phyloP scores from a whole-genome alignment of 2,888 invertebrate species.

The Gerris lacustris region DNA sequence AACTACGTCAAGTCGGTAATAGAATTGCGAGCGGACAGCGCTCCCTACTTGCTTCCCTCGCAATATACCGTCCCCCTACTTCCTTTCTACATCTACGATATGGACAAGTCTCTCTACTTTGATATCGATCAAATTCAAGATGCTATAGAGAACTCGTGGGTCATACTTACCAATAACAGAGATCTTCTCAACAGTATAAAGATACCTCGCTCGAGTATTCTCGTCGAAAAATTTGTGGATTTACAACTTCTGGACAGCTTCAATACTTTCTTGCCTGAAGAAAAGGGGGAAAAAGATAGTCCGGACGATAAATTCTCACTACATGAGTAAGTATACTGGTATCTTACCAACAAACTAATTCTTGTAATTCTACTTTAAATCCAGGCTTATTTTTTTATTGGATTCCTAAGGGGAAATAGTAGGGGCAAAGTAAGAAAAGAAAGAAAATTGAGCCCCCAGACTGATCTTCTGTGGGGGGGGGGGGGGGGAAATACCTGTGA shows the following conservation, averaged over 20 bases:
- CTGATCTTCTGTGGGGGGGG: too few species aligned
- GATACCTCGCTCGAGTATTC: not conserved
- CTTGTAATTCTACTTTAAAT: too few species aligned
- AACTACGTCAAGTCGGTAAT: conserved; percentile 1
- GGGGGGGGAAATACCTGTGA: too few species aligned
- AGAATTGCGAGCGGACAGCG: not conserved
- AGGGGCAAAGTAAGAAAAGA: too few species aligned
- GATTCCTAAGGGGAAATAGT: too few species aligned
- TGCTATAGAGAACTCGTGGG: not conserved
- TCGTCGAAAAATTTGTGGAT: not conserved
- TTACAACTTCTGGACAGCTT: not conserved
- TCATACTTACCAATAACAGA: not conserved
- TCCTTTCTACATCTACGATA: not conserved
- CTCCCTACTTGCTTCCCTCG: not conserved
- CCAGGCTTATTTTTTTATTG: too few species aligned
- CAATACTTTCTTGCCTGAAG: not conserved
- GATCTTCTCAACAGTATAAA: not conserved
- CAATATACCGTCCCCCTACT: not conserved
- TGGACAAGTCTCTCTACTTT: not conserved
- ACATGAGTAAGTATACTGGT: too few species aligned
- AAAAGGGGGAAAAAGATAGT: not conserved
- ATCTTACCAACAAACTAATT: too few species aligned
- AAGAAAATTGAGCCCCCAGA: too few species aligned
- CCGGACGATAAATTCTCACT: too few species aligned
- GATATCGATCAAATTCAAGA: not conserved